Base-by-base conservation (phyloP, 2,113 vertebrate species). In the Tor tambroides region DNA sequence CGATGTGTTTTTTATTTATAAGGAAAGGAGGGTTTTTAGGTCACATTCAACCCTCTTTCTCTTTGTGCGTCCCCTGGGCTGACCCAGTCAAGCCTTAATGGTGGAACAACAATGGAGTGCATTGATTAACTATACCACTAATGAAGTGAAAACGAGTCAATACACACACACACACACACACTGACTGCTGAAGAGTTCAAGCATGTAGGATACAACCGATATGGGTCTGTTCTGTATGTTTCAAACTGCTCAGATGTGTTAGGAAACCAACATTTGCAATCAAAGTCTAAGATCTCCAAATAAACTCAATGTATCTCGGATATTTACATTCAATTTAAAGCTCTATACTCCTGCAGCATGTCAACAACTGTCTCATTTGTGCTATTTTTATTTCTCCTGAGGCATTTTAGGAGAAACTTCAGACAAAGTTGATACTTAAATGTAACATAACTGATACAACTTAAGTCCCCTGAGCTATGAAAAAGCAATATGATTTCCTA, bases 121-220 rank as follows among this genome's bases (percentile, higher is more conserved):
- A 91, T 87, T 87, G 88, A 88, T 88, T 88, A 89, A 84, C 88
- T 72, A 86, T 85, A 82, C 56, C 74, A 80, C 86, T 89, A 89
- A 89, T 89, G 88, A 89, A 85, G 86, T 80, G 84, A 54, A 85
- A 51, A 79, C 41, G 69, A 84, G 59, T 84, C 80, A 41, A 83
- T 84, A 76, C 49, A 69, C 82, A 51, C 72, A 71, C 67, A 71
- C 30, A 35, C 51, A 80, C 76, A 78, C 63, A 43, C 6, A 6
- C 21, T 54, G 26, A 32, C 43, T 30, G 46, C 17, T 78, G 26
- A 49, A 67, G 41, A 69, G 80, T 83, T 32, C 26, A 67, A 83
- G 43, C 17, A 30, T 41, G 21, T 80, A n/a, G 21, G 6, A 59
- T 14, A 17, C 23, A 61, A 61, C 23, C 6, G 12, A 1, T 65